These are phyloP conservation scores for Ostrea denselamellosa DNA, from an alignment of 1,140 invertebrate genomes.

Conservation along the genomic window DNA sequence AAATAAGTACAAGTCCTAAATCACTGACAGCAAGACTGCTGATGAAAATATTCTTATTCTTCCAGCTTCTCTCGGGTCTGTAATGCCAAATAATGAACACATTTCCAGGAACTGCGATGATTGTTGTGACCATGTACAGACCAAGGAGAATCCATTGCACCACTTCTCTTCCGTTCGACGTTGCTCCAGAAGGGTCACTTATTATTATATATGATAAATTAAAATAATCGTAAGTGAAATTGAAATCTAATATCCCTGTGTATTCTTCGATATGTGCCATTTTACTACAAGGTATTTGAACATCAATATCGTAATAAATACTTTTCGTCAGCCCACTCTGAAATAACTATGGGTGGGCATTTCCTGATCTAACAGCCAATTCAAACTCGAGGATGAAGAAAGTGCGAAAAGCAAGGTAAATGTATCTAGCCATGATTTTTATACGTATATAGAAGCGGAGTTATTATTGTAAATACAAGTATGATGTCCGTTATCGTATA, in stretches of 20 bases:
- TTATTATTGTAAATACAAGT: too few relatives aligned
- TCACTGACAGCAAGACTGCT: slow-evolving; percentile 49
- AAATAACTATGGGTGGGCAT: not conserved
- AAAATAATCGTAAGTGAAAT: slow-evolving; percentile 5
- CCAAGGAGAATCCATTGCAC: slow-evolving; percentile 24
- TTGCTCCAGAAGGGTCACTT: not conserved
- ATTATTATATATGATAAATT: slow-evolving; percentile 19
- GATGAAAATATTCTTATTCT: slow-evolving; percentile 24
- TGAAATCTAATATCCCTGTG: not conserved
- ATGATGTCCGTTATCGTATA: too few relatives aligned
- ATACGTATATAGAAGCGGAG: too few relatives aligned
- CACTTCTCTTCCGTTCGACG: not conserved
- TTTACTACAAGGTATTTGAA: not conserved
- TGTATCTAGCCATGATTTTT: not conserved
- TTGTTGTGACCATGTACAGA: not conserved
- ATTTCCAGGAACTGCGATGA: slow-evolving; percentile 1
- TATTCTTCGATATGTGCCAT: slow-evolving; percentile 25
- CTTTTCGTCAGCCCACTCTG: not conserved
- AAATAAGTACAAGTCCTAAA: slow-evolving; percentile 37
- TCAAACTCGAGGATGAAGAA: not conserved
- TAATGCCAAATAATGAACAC: not conserved
- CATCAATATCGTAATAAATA: not conserved
- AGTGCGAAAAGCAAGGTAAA: not conserved
- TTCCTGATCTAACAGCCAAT: not conserved
- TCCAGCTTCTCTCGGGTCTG: slow-evolving; percentile 3